phyloP scores from a whole-genome alignment of 2,113 vertebrate genomes.

The Spea bombifrons region DNA sequence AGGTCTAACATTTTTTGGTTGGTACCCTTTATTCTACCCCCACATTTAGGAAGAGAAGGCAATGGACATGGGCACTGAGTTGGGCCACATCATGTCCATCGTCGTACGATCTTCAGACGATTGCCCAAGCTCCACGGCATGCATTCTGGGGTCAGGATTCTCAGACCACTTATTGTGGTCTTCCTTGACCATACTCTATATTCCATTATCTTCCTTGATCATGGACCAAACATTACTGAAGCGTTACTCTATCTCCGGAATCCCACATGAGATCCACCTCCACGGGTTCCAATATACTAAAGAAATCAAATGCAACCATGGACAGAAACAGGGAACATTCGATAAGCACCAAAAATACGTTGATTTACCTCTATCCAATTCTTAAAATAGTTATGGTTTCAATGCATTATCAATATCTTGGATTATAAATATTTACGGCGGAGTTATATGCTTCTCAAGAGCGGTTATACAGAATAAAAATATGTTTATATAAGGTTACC shows the following conservation, averaged over 20 bases:
- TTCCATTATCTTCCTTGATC: neutral
- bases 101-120: slow-evolving; percentile 12
- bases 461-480: no score
- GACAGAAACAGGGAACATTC: neutral
- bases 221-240: slow-evolving; percentile 9
- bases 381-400: no score
- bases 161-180: neutral
- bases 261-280: neutral
- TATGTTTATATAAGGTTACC: no score
- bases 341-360: slow-evolving; percentile 11
- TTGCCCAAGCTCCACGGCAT: neutral
- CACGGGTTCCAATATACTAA: neutral
- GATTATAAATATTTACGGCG: no score
- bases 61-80: slow-evolving; percentile 17
- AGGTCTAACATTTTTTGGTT: no score
- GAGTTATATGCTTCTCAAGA: no score
- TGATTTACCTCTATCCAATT: no score
- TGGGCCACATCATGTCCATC: slow-evolving; percentile 13
- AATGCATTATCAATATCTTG: no score
- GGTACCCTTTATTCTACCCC: no score
- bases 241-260: slow-evolving; percentile 7
- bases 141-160: neutral
- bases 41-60: neutral
- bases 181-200: neutral
- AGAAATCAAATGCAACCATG: neutral